Base-by-base conservation (phyloP, 2,888 invertebrate genomes). In the Serrognathus titanus region DNA sequence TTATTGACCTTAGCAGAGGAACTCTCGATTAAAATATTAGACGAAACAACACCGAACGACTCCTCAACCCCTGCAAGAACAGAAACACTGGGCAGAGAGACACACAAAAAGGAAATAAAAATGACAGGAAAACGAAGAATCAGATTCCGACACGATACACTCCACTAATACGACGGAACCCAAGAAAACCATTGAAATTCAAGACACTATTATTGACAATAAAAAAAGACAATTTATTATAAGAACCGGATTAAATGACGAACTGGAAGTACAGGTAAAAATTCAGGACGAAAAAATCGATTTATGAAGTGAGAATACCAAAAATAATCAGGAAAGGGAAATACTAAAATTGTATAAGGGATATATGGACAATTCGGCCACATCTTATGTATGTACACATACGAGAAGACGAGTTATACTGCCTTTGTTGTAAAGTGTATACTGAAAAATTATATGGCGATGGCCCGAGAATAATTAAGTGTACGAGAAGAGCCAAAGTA, bases 401-500 rank as follows among this genome's bases (percentile, higher is more conserved):
- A 6, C 16, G 11, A 11, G 16, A 36, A 3, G 48, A 48, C 8
- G 48, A 48, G 38, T n/a, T 49, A 8, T 49, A 49, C 13, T 13
- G 24, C 3, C 36, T 10, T 9, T 11, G 36, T 13, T 49, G 49
- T 37, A 45, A n/a, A 45, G 45, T 45, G n/a, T 45, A 45, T 6
- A n/a, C 45, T 2, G 13, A 45, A 13, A 6, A n/a, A 16, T 40
- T 40, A 16, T 11, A 10, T 7, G 3, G 41, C 12, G 7, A 51
- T 16, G 41, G 51, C n/a, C 40, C 51, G 12, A 13, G 24, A n/a
- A 51, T 51, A 40, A 40, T 51, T 3, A 38, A 37, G 31, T 51
- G 51, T 40, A 8, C 24, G 4, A 38, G n/a, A 9, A 51, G 40
- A 16, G 51, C 20, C 6, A 24, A 51, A 20, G 40, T 40, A n/a